Evolutionary conservation across 64 coral and sea anemone genomes (phyloP), one percentile per base, ranked within the genome.

Genomic region (Trachythela sp.): DNA sequence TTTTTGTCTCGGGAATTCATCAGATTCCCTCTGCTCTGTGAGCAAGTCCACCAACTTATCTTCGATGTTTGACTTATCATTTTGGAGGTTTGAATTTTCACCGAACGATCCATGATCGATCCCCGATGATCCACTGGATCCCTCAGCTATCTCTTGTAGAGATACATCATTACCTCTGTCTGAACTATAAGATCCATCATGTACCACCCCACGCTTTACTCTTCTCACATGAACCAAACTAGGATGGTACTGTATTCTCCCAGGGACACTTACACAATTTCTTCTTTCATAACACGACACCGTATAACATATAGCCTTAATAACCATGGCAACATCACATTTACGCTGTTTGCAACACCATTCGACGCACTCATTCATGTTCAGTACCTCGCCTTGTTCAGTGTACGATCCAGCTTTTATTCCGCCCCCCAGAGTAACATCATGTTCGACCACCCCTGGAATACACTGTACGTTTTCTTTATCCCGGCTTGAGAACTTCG

Each of bases 291-390:
- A 89, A 86, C 96, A 99, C 14, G 80, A 33, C 22, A 99, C 89
- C 6, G 92, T 76, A 45, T 94, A 99, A 89, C 96, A 99, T 45
- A 95, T 92, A 18, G 48, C 85, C 18, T 94, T 85, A 36, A 99
- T 48, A 49, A 99, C 83, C 87, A 99, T 75, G 2, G 93, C 96
- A 18, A 99, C 89, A 87, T 99, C 89, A 60, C 96, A 99, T 35
- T 93, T 86, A 48, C 43, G 24, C 13, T 88, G 40, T 2, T 54
- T 90, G 83, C 96, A 99, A 39, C 96, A 99, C 52, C 89, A 83
- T 54, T 83, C 86, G 30, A 95, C 54, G 64, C 96, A 99, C n/a
- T 99, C 93, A 31, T 48, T 49, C n/a, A 94, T 93, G 48, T 67
- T 89, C 6, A 42, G 60, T 29, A 92, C 93, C 88, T 48, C 37